Percentiles rank a stretch among this genome's conserved stretches.
These are phyloP conservation scores for Pseudochirops corinnae DNA, from an alignment of 2,797 vertebrate genomes.

Conservation along the genomic window DNA sequence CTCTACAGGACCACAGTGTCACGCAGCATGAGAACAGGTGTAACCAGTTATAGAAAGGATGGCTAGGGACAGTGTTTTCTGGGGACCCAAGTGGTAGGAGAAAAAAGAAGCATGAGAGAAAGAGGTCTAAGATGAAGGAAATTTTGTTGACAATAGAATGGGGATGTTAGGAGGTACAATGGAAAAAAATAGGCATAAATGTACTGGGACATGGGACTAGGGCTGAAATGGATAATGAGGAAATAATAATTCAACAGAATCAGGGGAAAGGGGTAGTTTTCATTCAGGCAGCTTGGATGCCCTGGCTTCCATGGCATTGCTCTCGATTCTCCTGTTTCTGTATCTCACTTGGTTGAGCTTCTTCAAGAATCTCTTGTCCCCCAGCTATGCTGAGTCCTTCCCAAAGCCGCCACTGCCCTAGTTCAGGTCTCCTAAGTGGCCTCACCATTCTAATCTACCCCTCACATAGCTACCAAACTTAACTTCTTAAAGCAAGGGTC, in stretches of 20 bases:
- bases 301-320: neutral
- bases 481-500: neutral
- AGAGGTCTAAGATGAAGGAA: neutral
- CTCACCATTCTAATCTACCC: neutral
- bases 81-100: neutral
- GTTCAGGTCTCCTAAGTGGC: neutral
- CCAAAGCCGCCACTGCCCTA: neutral
- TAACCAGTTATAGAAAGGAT: neutral
- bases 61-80: neutral
- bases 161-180: neutral
- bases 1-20: neutral
- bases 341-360: neutral
- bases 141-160: neutral
- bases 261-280: neutral
- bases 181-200: neutral
- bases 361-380: neutral
- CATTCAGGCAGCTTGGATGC: neutral
- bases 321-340: neutral
- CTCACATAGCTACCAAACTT: neutral
- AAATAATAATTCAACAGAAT: neutral
- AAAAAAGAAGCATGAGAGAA: neutral
- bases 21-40: neutral
- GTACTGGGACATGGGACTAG: neutral
- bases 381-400: too few relatives aligned
- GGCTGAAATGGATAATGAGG: neutral